Base-by-base conservation (phyloP, 2,113 vertebrate species). In the Forbesichthys papilliferus region DNA sequence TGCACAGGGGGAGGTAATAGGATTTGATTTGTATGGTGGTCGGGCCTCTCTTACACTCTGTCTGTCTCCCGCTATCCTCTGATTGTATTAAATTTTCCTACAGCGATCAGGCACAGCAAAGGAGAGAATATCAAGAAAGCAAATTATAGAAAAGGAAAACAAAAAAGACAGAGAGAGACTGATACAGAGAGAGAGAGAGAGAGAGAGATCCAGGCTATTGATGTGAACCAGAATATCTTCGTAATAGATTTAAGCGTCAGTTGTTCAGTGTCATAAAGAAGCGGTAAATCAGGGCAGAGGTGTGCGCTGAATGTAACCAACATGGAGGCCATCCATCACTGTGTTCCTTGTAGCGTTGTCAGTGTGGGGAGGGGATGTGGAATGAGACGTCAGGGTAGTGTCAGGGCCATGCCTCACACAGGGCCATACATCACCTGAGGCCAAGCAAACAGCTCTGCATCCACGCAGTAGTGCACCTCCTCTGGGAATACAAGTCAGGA, bases 21-120 rank as follows among this genome's bases (percentile, higher is more conserved):
- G 93, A 93, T 93, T 93, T 88, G 87, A 90, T 92, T 91, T 92
- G 81, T 92, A 81, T 90, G 88, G 85, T 81, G 90, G 84, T 90
- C 87, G 86, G 82, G 84, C 82, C 62, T 74, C 62, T 61, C 71
- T 67, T 68, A 58, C 71, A 73, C 77, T 76, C 63, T 16, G 57
- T 77, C 69, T 57, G 70, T 75, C 77, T 82, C 61, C 42, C 70
- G 68, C 64, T 80, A 89, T 75, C 71, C 71, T 69, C 68, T 80
- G 46, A 61, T 67, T 79, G 71, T 79, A 74, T 86, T 87, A 79
- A 85, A 79, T 84, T 81, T 74, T 84, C 70, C 68, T 69, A 80
- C 52, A 67, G 42, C 58, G 65, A 68, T 75, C 73, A 69, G 48
- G 20, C 49, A 71, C 78, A 78, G 20, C 18, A 73, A 69, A 63